Evolutionary conservation across 2,113 vertebrate genomes (phyloP).

Genomic region (Mormoops blainvillei): DNA sequence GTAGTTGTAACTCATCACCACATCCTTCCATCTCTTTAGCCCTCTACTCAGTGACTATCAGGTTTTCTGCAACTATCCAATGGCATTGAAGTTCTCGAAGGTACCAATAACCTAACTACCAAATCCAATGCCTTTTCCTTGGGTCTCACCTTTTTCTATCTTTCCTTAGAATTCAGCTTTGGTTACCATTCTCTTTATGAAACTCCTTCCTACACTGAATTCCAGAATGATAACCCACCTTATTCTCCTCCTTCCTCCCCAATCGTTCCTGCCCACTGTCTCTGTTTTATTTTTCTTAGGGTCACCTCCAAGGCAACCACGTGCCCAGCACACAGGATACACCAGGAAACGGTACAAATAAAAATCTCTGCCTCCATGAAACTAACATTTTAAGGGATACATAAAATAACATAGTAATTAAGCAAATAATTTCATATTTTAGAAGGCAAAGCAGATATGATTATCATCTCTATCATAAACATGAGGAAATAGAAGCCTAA

Average conservation of each 20-base stretch:
- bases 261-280: background rate
- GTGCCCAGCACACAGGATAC: background rate
- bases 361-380: background rate
- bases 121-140: background rate
- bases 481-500: background rate
- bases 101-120: background rate
- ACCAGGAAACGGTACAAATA: background rate
- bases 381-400: background rate
- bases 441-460: background rate
- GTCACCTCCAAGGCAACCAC: background rate
- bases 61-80: background rate
- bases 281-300: background rate
- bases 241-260: background rate
- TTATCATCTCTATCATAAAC: background rate
- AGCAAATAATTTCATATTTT: background rate
- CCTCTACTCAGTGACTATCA: background rate
- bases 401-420: background rate
- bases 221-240: background rate
- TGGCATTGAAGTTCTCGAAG: background rate
- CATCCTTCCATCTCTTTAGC: background rate
- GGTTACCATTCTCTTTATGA: background rate
- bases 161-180: background rate
- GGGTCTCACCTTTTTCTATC: background rate
- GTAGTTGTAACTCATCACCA: background rate
- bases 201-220: background rate